phyloP scores from a whole-genome alignment of 2,797 vertebrate species.

The Aphelocoma californica region DNA sequence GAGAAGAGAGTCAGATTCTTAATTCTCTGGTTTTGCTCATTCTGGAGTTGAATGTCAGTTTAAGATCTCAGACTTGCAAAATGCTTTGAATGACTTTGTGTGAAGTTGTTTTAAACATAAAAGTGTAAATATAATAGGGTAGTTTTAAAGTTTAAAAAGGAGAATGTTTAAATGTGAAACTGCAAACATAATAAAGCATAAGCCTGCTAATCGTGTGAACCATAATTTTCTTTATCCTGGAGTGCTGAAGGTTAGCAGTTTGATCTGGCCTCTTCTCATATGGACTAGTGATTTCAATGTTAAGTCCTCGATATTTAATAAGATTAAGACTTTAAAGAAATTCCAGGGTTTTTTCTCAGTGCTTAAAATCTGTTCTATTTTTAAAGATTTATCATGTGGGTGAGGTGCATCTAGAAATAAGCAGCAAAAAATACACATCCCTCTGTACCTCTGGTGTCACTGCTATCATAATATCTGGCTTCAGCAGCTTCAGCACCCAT shows the following conservation, averaged over 20 bases:
- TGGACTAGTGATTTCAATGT: background rate
- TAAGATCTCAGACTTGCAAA: background rate
- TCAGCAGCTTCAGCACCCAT: background rate
- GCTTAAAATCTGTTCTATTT: background rate
- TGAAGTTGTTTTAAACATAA: background rate
- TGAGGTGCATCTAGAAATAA: background rate
- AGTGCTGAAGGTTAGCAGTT: background rate
- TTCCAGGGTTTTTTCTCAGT: background rate
- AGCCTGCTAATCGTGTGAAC: background rate
- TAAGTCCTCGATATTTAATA: background rate
- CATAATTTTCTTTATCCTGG: background rate
- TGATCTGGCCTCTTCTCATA: background rate
- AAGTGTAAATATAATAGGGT: background rate
- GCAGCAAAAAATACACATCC: background rate
- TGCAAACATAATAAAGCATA: background rate
- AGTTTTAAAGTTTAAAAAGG: background rate
- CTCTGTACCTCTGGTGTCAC: background rate
- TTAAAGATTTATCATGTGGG: background rate
- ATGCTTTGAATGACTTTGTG: background rate
- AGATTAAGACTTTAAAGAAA: background rate
- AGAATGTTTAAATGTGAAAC: background rate
- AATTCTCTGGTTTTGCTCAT: background rate
- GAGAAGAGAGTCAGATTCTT: background rate
- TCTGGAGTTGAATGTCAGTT: background rate
- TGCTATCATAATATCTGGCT: background rate